phyloP scores from a whole-genome alignment of 1,140 invertebrate species.

The Plectrocnemia conspersa region DNA sequence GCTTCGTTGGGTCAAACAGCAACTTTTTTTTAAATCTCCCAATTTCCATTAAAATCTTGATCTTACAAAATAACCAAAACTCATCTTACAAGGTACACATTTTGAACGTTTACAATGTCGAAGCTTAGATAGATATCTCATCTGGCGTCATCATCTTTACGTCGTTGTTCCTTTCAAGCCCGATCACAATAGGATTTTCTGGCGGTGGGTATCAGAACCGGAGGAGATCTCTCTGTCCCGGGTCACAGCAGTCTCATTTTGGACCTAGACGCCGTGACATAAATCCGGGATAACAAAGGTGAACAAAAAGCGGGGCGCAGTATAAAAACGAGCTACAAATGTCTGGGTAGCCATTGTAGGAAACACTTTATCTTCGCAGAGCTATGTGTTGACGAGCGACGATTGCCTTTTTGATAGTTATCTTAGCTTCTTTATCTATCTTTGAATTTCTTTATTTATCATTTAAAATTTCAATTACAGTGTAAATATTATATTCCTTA shows the following conservation, averaged over 20 bases:
- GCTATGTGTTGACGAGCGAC: too few species aligned
- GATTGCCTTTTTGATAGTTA: too few species aligned
- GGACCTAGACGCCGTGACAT: slow-evolving; percentile 10
- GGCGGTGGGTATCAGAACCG: background rate
- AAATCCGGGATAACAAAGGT: slow-evolving; percentile 19
- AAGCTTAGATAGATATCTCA: background rate
- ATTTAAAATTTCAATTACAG: too few species aligned
- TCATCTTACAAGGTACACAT: too few species aligned
- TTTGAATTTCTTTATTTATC: too few species aligned
- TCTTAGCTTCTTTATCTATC: too few species aligned
- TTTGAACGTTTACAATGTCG: too few species aligned
- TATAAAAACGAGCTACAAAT: slow-evolving; percentile 11
- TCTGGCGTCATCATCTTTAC: background rate
- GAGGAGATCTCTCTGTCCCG: background rate
- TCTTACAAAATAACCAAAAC: too few species aligned
- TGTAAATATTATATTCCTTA: too few species aligned
- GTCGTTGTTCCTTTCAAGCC: slow-evolving; percentile 10
- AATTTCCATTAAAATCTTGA: too few species aligned
- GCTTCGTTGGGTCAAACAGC: too few species aligned
- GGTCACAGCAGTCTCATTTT: slow-evolving; percentile 5
- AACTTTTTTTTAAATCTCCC: too few species aligned
- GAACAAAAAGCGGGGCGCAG: slow-evolving; percentile 5
- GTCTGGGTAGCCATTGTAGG: slow-evolving; percentile 1
- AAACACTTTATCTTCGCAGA: slow-evolving; percentile 15
- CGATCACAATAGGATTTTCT: slow-evolving; percentile 6